phyloP scores from a whole-genome alignment of 2,888 invertebrate species.

The Eremobia ochroleuca region DNA sequence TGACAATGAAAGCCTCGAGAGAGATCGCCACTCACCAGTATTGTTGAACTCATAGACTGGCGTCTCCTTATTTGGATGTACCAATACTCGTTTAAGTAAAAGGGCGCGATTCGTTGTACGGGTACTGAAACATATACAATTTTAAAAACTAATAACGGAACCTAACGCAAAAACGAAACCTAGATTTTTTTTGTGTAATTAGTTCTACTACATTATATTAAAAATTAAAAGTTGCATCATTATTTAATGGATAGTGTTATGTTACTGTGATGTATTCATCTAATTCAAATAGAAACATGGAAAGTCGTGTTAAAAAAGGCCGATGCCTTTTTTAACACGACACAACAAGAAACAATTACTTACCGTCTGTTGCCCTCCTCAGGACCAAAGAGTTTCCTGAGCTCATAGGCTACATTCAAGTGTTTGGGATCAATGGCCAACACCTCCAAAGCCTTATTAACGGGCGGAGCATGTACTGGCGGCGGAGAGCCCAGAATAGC shows the following conservation, averaged over 20 bases:
- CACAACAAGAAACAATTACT: conserved; percentile 31
- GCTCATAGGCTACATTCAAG: conserved; percentile 73
- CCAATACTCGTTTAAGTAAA: conserved; percentile 49
- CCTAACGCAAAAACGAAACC: not conserved
- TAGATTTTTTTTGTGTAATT: not conserved
- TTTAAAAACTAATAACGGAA: not conserved
- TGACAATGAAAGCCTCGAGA: not conserved
- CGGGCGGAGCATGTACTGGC: conserved; percentile 21
- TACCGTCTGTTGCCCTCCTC: conserved; percentile 65
- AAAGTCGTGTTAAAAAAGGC: not conserved
- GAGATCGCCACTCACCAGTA: conserved; percentile 37
- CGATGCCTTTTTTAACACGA: too few species aligned
- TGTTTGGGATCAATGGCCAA: conserved; percentile 67
- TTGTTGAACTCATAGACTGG: conserved; percentile 51
- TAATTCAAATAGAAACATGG: not conserved
- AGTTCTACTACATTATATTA: not conserved
- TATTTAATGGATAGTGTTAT: not conserved
- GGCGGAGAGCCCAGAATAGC: conserved; percentile 75
- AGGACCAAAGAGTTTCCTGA: conserved; percentile 73
- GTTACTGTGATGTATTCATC: not conserved
- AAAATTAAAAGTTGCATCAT: not conserved
- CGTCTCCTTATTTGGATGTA: conserved; percentile 56
- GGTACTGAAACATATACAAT: conserved; percentile 28
- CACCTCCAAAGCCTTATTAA: conserved; percentile 5
- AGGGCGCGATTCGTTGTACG: conserved; percentile 43